Conservation (phyloP, 2,113 vertebrate species). For the Mungos mungo region DNA sequence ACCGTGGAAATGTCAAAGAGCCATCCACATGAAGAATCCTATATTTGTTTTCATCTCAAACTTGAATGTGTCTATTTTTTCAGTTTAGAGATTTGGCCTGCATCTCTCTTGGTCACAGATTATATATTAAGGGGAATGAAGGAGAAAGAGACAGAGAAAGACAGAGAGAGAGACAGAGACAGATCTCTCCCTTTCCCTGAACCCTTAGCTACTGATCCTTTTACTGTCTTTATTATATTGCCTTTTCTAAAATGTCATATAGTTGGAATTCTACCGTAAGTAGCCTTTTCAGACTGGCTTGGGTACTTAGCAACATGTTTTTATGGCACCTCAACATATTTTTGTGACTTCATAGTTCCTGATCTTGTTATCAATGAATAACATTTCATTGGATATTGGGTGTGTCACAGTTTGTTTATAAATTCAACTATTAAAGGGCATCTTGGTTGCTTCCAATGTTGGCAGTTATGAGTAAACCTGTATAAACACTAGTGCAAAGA, state of each 20-base stretch:
- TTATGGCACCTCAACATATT: not conserved
- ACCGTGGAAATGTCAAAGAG: not conserved
- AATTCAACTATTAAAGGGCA: not conserved
- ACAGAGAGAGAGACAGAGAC: not conserved
- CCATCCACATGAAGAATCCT: not conserved
- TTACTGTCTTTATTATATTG: not conserved
- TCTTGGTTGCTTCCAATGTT: not conserved
- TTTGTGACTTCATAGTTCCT: not conserved
- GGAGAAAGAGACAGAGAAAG: not conserved
- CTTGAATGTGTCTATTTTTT: not conserved
- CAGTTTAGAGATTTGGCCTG: not conserved
- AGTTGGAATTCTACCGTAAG: not conserved
- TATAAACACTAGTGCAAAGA: not conserved
- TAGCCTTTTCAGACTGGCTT: not conserved
- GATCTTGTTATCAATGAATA: not conserved
- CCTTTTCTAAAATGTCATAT: not conserved
- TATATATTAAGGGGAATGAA: not conserved
- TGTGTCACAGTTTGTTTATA: not conserved
- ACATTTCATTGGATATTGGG: not conserved
- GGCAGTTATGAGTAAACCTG: not conserved
- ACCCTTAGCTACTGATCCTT: not conserved
- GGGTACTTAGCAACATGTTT: not conserved
- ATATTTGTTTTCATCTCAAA: not conserved
- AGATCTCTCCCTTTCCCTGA: not conserved
- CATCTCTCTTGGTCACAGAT: not conserved